Conservation (phyloP, 2,797 vertebrate species). For the Hippopotamyrus pictus region DNA sequence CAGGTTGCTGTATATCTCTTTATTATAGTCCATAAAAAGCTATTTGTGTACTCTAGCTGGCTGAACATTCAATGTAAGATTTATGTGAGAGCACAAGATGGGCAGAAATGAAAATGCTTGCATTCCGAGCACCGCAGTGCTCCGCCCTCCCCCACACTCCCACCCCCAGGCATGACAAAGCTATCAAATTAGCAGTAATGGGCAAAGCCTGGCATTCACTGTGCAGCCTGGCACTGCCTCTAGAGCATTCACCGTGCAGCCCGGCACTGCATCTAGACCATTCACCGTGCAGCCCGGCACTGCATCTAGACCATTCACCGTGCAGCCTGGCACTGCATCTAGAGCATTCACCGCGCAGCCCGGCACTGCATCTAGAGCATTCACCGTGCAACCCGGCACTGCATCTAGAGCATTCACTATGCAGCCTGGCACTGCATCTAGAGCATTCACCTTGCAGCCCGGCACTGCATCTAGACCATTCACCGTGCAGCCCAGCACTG, state of each 20-base stretch:
- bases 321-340: background rate
- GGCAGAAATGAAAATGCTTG: background rate
- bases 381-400: too few species aligned
- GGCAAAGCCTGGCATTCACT: background rate
- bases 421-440: too few species aligned
- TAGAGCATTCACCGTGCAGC: background rate
- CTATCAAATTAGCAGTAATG: conserved; percentile 19
- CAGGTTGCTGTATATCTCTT: background rate
- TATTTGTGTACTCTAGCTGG: background rate
- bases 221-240: background rate
- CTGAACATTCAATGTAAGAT: background rate
- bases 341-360: background rate
- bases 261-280: background rate
- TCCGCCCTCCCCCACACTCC: background rate
- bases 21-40: background rate
- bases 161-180: conserved; percentile 8
- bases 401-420: too few species aligned
- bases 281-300: background rate
- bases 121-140: background rate
- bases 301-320: background rate
- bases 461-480: too few species aligned
- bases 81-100: background rate
- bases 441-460: too few species aligned
- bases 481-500: too few species aligned
- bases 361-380: too few species aligned